phyloP scores from a whole-genome alignment of 1,140 invertebrate genomes.

The Melitaea cinxia region DNA sequence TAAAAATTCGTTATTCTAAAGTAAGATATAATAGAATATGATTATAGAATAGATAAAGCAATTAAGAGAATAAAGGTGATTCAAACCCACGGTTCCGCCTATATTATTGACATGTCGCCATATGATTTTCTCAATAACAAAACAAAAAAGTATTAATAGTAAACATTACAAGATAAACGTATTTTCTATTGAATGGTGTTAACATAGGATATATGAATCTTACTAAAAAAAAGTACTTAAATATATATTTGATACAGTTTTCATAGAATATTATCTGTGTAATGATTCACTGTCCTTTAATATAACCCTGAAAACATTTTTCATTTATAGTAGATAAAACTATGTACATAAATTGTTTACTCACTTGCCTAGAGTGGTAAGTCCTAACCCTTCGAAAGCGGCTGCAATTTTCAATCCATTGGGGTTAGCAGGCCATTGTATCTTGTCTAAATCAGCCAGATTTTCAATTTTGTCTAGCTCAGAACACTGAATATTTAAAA shows the following conservation, averaged over 20 bases:
- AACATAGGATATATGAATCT: neutral
- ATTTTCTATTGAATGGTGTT: neutral
- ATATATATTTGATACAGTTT: constrained; percentile 6
- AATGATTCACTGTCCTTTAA: constrained; percentile 17
- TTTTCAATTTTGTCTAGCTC: constrained; percentile 64
- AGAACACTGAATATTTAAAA: constrained; percentile 73
- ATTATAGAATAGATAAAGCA: constrained; percentile 35
- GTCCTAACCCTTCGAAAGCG: constrained; percentile 65
- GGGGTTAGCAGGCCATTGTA: constrained; percentile 69
- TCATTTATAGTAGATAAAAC: constrained; percentile 16
- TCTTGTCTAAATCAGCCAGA: constrained; percentile 70
- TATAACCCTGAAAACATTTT: constrained; percentile 15
- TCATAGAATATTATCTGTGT: constrained; percentile 16
- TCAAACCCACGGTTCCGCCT: constrained; percentile 18
- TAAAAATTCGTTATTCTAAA: constrained; percentile 16
- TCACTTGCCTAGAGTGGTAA: constrained; percentile 73
- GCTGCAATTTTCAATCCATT: constrained; percentile 72
- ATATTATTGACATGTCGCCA: too few relatives aligned
- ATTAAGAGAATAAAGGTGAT: constrained; percentile 25
- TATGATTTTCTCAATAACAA: neutral
- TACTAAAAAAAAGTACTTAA: neutral
- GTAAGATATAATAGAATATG: constrained; percentile 29
- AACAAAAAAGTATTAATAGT: neutral
- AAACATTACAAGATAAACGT: neutral
- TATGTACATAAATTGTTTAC: constrained; percentile 36